Evolutionary conservation across 2,797 vertebrate species (phyloP), one percentile per base, ranked within the genome.

Genomic region (Sebastes hubbsi): DNA sequence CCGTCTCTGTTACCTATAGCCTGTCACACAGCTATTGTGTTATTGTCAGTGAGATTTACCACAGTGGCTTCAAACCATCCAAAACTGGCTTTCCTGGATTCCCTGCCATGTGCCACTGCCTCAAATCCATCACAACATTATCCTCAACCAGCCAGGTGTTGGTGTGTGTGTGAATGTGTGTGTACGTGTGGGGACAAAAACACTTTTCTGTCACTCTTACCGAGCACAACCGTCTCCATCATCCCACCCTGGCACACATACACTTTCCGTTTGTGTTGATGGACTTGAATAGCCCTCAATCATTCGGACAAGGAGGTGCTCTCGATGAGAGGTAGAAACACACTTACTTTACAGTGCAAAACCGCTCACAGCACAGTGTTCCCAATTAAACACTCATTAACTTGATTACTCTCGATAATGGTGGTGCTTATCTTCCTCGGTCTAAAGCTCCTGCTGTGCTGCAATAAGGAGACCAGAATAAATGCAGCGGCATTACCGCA

Each of bases 301-400:
- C 60, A 52, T 79, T 79, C 13, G 49, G 27, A 54, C 34, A 66
- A 63, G 55, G 42, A 32, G 72, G 16, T 68, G 61, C 42, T 82
- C 80, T 72, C 49, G 16, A 29, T 29, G 63, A 84, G 81, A 88
- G 56, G 76, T 82, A 82, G 67, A 70, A 82, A 85, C 69, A 83
- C 69, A 56, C 78, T 73, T 80, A 65, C 60, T 85, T 77, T 20
- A 76, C 60, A 24, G 84, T 42, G 72, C 73, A 80, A 77, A 92
- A 88, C 80, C 54, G 82, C 75, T 91, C n/a, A 18, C 81, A 79
- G 71, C 70, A 65, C 78, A 77, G 49, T 64, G 75, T 83, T 90
- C 71, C 86, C 79, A 88, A 86, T 93, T 90, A 91, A 87, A 89
- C 68, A 62, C 87, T 92, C 87, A 91, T 93, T 93, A 84, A 63